These are phyloP conservation scores for Drosophila niveifrons DNA, from an alignment of 2,888 invertebrate species.

Conservation along the genomic window DNA sequence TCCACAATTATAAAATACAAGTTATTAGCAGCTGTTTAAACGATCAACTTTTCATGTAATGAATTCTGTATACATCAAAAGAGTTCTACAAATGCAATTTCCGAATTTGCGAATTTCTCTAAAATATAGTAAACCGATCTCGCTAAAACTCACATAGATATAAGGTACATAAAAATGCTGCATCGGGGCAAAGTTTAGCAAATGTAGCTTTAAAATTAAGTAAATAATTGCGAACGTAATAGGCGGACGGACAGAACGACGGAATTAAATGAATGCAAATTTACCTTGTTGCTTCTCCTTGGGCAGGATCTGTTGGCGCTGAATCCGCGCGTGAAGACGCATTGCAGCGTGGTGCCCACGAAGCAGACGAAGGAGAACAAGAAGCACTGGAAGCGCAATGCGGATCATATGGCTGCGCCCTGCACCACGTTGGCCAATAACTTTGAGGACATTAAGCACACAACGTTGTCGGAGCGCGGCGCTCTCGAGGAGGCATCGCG, in stretches of 20 bases:
- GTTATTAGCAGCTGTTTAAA: background rate
- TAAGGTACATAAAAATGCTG: too few relatives aligned
- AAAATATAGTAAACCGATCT: too few relatives aligned
- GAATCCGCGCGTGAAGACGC: slow-evolving; percentile 93
- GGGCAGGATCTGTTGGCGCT: slow-evolving; percentile 92
- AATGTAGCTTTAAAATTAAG: too few relatives aligned
- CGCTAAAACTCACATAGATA: too few relatives aligned
- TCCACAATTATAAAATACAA: background rate
- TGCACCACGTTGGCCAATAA: slow-evolving; percentile 92
- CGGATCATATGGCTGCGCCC: slow-evolving; percentile 89
- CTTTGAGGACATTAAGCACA: slow-evolving; percentile 98
- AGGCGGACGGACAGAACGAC: background rate
- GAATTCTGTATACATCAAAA: background rate
- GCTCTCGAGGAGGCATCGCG: slow-evolving; percentile 95
- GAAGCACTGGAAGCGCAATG: slow-evolving; percentile 97
- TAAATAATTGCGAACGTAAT: background rate
- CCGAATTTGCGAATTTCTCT: background rate
- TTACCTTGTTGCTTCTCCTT: background rate
- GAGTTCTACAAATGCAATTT: background rate
- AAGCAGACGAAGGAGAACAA: slow-evolving; percentile 94
- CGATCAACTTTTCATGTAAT: background rate
- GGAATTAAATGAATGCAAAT: background rate
- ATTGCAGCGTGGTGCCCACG: slow-evolving; percentile 94
- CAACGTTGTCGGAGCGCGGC: slow-evolving; percentile 97
- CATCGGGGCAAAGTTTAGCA: too few relatives aligned